Evolutionary conservation across 2,888 invertebrate species (phyloP).

Genomic region (Drosophila infuscata): DNA sequence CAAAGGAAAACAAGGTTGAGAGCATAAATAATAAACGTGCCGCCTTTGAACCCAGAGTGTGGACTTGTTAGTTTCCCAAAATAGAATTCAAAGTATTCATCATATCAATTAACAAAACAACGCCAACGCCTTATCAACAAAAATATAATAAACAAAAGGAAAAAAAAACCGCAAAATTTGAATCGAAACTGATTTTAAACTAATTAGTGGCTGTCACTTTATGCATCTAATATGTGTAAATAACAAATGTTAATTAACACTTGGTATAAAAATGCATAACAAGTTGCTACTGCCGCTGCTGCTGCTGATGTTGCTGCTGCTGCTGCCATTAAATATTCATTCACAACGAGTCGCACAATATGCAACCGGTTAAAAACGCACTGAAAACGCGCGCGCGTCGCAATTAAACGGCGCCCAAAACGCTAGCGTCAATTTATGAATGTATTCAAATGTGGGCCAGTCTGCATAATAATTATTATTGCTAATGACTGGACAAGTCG

Average conservation of each 20-base stretch:
- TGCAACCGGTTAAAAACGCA: conserved; percentile 63
- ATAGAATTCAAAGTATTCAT: conserved; percentile 9
- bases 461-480: conserved; percentile 42
- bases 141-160: conserved; percentile 1
- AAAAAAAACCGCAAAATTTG: not conserved
- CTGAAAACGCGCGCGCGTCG: conserved; percentile 40
- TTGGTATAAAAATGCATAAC: conserved; percentile 46
- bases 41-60: not conserved
- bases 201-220: conserved; percentile 54
- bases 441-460: conserved; percentile 53
- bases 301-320: too few species aligned
- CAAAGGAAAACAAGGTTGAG: not conserved
- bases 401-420: conserved; percentile 69
- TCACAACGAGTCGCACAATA: conserved; percentile 46
- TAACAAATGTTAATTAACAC: conserved; percentile 65
- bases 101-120: conserved; percentile 30
- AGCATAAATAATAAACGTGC: not conserved
- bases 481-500: conserved; percentile 42
- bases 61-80: not conserved
- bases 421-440: conserved; percentile 53
- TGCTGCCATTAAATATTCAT: conserved; percentile 47
- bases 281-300: conserved; percentile 10
- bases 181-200: conserved; percentile 57
- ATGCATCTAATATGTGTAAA: conserved; percentile 25
- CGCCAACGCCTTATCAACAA: conserved; percentile 45